phyloP scores from a whole-genome alignment of 2,797 vertebrate species.

The Staurois parvus region DNA sequence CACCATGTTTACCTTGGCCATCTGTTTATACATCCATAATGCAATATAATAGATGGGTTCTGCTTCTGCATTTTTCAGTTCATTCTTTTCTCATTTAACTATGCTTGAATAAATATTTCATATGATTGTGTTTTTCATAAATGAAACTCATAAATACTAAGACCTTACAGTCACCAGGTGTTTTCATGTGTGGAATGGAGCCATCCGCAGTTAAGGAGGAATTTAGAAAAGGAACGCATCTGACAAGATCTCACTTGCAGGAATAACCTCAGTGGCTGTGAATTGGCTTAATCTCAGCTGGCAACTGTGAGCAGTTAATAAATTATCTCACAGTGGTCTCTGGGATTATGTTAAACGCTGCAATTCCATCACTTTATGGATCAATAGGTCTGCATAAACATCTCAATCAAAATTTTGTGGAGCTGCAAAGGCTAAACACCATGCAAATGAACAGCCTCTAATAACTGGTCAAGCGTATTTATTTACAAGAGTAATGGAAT shows the following conservation, averaged over 20 bases:
- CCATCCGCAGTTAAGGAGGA: constrained; percentile 65
- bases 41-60: neutral
- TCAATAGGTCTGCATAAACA: constrained; percentile 74
- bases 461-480: constrained; percentile 56
- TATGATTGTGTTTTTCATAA: constrained; percentile 63
- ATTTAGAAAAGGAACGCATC: constrained; percentile 62
- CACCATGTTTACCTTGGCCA: neutral
- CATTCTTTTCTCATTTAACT: neutral
- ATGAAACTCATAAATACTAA: constrained; percentile 62
- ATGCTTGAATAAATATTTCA: constrained; percentile 37
- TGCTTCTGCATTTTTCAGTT: neutral
- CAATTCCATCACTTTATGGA: constrained; percentile 77
- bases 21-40: neutral
- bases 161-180: constrained; percentile 69
- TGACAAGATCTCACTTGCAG: constrained; percentile 73
- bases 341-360: constrained; percentile 97
- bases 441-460: constrained; percentile 25
- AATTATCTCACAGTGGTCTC: constrained; percentile 92
- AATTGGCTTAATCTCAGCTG: constrained; percentile 99
- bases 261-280: constrained; percentile 81
- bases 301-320: constrained; percentile 96
- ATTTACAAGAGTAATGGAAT: constrained; percentile 7
- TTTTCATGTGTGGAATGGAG: constrained; percentile 65
- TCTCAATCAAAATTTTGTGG: constrained; percentile 65
- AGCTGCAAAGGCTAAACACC: constrained; percentile 23